Evolutionary conservation across 64 coral and sea anemone genomes (phyloP).

Genomic region (Cladopsammia gracilis): DNA sequence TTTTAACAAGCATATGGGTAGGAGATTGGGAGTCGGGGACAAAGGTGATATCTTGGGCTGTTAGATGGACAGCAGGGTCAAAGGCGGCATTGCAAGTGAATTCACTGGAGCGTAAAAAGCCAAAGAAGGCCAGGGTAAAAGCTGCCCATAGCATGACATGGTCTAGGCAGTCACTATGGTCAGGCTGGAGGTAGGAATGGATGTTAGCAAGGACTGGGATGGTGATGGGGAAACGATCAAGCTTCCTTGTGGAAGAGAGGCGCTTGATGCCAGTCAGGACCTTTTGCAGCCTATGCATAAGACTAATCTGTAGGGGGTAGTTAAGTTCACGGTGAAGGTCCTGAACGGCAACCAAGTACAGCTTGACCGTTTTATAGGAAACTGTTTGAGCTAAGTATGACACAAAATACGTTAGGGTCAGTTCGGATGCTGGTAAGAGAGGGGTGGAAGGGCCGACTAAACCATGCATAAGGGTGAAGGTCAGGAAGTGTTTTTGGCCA

Average conservation of each 20-base stretch:
- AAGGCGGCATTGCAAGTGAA: slow-evolving; percentile 17
- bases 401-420: slow-evolving; percentile 5
- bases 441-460: neutral
- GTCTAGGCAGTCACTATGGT: neutral
- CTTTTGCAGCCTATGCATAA: neutral
- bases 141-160: slow-evolving; percentile 33
- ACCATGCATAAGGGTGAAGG: neutral
- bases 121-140: slow-evolving; percentile 32
- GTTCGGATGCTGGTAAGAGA: neutral
- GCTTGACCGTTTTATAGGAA: slow-evolving; percentile 1
- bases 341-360: neutral
- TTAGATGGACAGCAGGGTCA: neutral
- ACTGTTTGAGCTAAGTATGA: neutral
- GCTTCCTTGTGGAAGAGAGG: neutral
- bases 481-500: neutral
- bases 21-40: neutral
- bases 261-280: slow-evolving; percentile 4
- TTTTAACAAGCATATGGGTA: slow-evolving; percentile 7
- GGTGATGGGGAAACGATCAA: neutral
- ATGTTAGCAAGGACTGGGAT: neutral
- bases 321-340: neutral
- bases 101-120: neutral
- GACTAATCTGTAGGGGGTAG: neutral
- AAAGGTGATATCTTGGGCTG: slow-evolving; percentile 1
- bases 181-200: neutral